Base-by-base conservation (phyloP, 2,888 invertebrate species). In the Ophion slaviceki region DNA sequence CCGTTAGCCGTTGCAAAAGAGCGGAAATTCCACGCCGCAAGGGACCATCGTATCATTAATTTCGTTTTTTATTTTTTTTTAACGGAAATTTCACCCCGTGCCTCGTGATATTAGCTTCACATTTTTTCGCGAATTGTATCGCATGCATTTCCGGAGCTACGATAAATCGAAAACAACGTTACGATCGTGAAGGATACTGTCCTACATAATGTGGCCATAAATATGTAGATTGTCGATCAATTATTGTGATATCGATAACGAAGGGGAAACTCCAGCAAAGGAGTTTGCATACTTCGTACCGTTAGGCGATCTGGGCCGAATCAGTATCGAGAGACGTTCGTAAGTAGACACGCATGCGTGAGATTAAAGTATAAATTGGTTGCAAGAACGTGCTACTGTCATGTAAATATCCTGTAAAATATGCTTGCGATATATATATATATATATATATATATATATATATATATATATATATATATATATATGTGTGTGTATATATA, bases 1-100 rank as follows among this genome's bases (percentile, higher is more conserved):
- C 86, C 80, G 86, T 84, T 86, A 85, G 80, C 57, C 86, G 80
- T 82, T 82, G 70, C 72, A 72, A 85, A 72, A 66, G 57, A 78
- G 71, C 70, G 64, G 45, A 45, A 79, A 76, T 79, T 76, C 75
- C 53, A n/a, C 57, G 45, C 57, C 28, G 11, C n/a, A 75, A 66
- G 82, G 47, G 70, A 75, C 70, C 32, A 45, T 45, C 24, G 74
- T n/a, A 45, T 59, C 57, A 40, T 75, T 66, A 71, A 79, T 70
- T 59, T 79, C 59, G 70, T 28, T 66, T 79, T 47, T 64, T 32
- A 2, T 4, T 32, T 32, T 40, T 32, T 62, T 66, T 67, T 32
- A 24, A 3, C n/a, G 32, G 20, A 36, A 53, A 64, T 79, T 71
- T 36, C 20, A 47, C 20, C 20, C 61, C n/a, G n/a, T 20, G 4